Conservation (phyloP, 2,797 vertebrate genomes). For the Micropoecilia bifurca region DNA sequence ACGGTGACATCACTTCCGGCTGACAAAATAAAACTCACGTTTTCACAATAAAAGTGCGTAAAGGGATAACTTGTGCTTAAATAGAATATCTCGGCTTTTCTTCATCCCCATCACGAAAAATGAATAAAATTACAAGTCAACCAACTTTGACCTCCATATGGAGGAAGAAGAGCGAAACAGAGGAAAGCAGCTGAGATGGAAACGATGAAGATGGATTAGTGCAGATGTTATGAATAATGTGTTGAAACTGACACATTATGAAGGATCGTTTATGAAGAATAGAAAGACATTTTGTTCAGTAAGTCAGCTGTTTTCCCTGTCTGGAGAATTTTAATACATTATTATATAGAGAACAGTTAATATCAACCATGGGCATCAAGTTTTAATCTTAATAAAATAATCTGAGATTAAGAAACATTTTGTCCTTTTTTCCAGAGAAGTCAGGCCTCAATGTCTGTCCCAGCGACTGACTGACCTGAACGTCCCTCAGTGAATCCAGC, state of each 20-base stretch:
- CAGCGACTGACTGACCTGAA: conserved; percentile 1
- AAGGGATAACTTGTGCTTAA: neutral
- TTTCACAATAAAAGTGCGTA: conserved; percentile 4
- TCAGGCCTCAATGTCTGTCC: neutral
- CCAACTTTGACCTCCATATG: neutral
- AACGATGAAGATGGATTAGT: neutral
- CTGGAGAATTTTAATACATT: too few species aligned
- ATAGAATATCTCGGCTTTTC: neutral
- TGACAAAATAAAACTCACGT: fast-evolving
- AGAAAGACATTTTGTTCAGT: neutral
- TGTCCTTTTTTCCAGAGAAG: neutral
- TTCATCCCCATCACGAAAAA: neutral
- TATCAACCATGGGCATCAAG: too few species aligned
- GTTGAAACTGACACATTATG: too few species aligned
- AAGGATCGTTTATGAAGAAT: neutral
- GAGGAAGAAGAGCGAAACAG: neutral
- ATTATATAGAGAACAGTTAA: too few species aligned
- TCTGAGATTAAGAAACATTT: neutral
- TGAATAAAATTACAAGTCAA: neutral
- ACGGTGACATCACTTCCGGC: neutral
- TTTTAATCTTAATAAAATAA: neutral
- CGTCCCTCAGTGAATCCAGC: neutral
- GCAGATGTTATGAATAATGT: neutral
- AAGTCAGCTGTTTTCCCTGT: too few species aligned
- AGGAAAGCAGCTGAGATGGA: neutral